Percentiles rank a stretch among this genome's conserved stretches.
Conservation (phyloP, 2,113 vertebrate genomes). For the Ciconia boyciana region DNA sequence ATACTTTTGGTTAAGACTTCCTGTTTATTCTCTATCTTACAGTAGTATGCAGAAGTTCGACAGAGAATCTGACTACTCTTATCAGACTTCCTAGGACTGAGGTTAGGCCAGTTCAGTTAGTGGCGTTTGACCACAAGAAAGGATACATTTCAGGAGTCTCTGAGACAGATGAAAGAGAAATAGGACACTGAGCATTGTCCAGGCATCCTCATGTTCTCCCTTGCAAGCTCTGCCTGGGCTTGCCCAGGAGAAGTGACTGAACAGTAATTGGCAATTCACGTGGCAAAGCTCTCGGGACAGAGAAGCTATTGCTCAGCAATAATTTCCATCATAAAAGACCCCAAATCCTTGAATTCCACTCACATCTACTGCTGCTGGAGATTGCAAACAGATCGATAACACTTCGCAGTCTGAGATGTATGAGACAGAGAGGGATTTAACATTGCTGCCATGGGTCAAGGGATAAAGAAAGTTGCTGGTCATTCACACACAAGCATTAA, state of each 20-base stretch:
- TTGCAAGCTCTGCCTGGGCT: neutral
- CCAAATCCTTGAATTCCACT: conserved; percentile 37
- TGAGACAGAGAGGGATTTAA: conserved; percentile 41
- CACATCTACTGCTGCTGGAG: conserved; percentile 26
- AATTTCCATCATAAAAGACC: conserved; percentile 35
- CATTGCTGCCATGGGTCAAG: neutral
- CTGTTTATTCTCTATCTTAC: neutral
- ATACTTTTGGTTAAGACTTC: neutral
- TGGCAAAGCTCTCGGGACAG: neutral
- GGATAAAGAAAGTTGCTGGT: neutral
- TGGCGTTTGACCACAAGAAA: neutral
- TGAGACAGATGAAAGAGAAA: neutral
- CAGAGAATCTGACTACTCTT: neutral
- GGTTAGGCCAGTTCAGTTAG: neutral
- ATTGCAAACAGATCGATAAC: conserved; percentile 41
- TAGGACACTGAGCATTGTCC: neutral
- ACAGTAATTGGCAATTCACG: neutral
- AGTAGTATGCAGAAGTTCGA: neutral
- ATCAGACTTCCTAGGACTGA: neutral
- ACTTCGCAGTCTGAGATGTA: neutral
- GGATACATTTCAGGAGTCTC: neutral
- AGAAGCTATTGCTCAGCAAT: neutral
- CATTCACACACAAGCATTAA: neutral
- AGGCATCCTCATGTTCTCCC: neutral
- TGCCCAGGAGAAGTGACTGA: neutral